Conservation (phyloP, 1,140 invertebrate genomes). For the Drosophila carrolli region DNA sequence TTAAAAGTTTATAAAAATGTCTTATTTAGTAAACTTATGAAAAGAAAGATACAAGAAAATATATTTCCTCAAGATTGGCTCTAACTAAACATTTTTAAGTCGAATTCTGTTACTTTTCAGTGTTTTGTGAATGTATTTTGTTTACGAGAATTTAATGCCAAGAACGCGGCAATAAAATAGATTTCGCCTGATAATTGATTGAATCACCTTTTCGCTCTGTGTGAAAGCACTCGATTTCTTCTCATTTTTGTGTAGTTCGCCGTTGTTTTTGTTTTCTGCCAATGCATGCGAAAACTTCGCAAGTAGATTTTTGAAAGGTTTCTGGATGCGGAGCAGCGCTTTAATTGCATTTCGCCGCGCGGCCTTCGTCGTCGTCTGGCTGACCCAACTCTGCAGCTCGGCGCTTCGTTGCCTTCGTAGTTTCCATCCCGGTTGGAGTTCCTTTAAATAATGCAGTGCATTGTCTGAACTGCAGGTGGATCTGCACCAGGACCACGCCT, state of each 20-base stretch:
- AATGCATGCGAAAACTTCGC: conserved; percentile 76
- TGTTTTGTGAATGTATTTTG: too few species aligned
- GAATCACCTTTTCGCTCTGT: not conserved
- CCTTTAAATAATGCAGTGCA: conserved; percentile 78
- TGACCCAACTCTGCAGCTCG: conserved; percentile 9
- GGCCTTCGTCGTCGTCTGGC: conserved; percentile 22
- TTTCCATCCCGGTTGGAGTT: conserved; percentile 9
- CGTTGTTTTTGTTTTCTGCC: conserved; percentile 53
- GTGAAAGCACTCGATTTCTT: conserved; percentile 18
- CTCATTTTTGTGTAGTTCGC: conserved; percentile 6
- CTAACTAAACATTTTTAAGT: too few species aligned
- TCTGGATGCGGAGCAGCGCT: conserved; percentile 55
- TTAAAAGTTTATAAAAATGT: too few species aligned
- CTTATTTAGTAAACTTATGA: too few species aligned
- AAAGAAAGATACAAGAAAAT: too few species aligned
- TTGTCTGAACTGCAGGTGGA: conserved; percentile 58
- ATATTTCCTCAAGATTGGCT: too few species aligned
- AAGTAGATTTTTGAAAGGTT: conserved; percentile 78
- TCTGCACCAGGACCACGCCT: conserved; percentile 23
- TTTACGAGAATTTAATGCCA: too few species aligned
- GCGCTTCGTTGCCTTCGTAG: not conserved
- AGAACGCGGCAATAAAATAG: too few species aligned
- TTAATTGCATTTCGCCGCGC: conserved; percentile 75
- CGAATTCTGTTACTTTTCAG: too few species aligned
- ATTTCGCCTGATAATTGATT: too few species aligned